Evolutionary conservation across 64 coral and sea anemone species (phyloP).

Genomic region (Porites lutea): DNA sequence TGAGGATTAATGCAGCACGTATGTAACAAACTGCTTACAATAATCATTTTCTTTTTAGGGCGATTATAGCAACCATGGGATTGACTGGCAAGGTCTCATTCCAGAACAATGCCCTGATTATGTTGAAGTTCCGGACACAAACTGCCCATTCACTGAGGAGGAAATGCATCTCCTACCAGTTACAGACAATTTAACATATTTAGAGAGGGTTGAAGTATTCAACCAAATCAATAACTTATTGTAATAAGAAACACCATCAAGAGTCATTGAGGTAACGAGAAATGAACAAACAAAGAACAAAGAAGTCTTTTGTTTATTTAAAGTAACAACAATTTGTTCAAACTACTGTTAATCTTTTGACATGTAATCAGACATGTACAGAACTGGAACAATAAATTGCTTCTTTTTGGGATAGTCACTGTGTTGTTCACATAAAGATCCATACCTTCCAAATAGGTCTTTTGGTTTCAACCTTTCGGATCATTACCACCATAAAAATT

Average conservation of each 20-base stretch:
- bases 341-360: too few relatives aligned
- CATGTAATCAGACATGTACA: too few relatives aligned
- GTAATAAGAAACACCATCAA: neutral
- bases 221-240: neutral
- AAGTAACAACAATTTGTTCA: too few relatives aligned
- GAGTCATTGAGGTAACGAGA: too few relatives aligned
- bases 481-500: too few relatives aligned
- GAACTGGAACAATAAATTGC: too few relatives aligned
- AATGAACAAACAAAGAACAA: too few relatives aligned
- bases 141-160: constrained; percentile 7
- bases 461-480: too few relatives aligned
- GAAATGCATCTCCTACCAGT: constrained; percentile 7
- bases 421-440: too few relatives aligned
- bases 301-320: too few relatives aligned
- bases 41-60: constrained; percentile 14
- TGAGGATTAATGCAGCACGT: neutral
- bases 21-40: neutral
- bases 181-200: constrained; percentile 3
- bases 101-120: constrained; percentile 6
- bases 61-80: constrained; percentile 39
- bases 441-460: too few relatives aligned
- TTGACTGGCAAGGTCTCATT: constrained; percentile 38
- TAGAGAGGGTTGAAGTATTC: constrained; percentile 4
- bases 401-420: too few relatives aligned
- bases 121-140: constrained; percentile 3